Evolutionary conservation across 1,140 invertebrate genomes (phyloP), one percentile per base, ranked within the genome.

Genomic region (Lutraria rhynchaena): DNA sequence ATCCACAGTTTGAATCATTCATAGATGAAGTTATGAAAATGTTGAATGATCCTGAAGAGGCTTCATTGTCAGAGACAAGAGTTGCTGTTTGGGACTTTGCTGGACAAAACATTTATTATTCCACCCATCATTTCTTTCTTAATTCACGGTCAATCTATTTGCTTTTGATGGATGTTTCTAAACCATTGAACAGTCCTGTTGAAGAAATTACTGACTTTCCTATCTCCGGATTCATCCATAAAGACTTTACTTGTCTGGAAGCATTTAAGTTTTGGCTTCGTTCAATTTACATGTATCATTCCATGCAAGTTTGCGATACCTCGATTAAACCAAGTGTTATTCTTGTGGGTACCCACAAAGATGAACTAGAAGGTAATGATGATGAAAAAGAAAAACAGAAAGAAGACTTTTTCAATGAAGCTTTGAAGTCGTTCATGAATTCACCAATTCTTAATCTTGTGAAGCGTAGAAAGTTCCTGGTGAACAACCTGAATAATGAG

Each of bases 71-170:
- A 35, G 1, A 61, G 33, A n/a, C 27, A 17, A 57, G 22, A n/a
- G 58, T 75, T 17, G 61, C 73, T n/a, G 29, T 75, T 9, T 75
- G 73, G 73, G 73, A 75, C 35, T 75, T 75, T 35, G 73, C 73
- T 35, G 73, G 73, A 22, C 73, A 75, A 44, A 57, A 60, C 46
- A 49, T 75, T 9, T 75, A 75, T 41, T 75, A 75, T 29, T 75
- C 73, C 13, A 75, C 57, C 1, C 73, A 75, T 49, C 73, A 75
- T 35, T 75, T 75, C 29, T 75, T 75, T 51, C 44, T 75, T 0
- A 75, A 75, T 51, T 44, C 24, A 13, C 44, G 73, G 31, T 75
- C 73, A 19, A 63, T 75, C 31, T 75, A 75, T 46, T 44, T 75
- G n/a, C 29, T 75, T 17, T 49, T 75, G 27, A 75, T 75, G 73